A percentile compares a stretch with the other conserved stretches of the same genome.
Evolutionary conservation across 1,140 invertebrate species (phyloP).

Genomic region (Zaprionus nigranus): DNA sequence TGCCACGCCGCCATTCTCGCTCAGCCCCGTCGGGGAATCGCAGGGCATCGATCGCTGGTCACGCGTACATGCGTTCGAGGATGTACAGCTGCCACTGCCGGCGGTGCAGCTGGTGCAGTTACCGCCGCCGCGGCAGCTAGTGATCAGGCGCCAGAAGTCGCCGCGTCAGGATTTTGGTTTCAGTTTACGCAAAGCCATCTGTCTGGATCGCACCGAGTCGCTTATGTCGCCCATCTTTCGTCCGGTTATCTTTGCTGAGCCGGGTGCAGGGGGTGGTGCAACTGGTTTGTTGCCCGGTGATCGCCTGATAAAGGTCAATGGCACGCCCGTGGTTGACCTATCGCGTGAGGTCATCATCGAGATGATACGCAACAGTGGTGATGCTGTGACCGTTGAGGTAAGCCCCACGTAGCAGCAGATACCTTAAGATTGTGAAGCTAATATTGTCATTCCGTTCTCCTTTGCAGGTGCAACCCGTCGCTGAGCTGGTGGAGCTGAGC

Average conservation of each 20-base stretch:
- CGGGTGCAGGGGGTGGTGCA: conserved; percentile 90
- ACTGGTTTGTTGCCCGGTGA: conserved; percentile 97
- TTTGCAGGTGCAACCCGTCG: conserved; percentile 90
- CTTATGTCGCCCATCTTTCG: conserved; percentile 85
- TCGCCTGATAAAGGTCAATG: conserved; percentile 95
- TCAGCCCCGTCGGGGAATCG: conserved; percentile 92
- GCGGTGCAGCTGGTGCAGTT: conserved; percentile 90
- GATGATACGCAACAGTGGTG: conserved; percentile 93
- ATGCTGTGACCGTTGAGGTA: conserved; percentile 94
- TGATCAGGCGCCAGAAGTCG: conserved; percentile 92
- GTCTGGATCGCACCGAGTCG: conserved; percentile 87
- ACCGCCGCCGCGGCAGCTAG: conserved; percentile 90
- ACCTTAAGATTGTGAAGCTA: not conserved
- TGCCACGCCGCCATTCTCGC: conserved; percentile 92
- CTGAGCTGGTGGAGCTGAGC: conserved; percentile 94
- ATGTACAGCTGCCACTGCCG: conserved; percentile 91
- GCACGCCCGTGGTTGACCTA: conserved; percentile 92
- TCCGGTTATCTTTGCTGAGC: conserved; percentile 96
- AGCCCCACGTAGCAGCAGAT: conserved; percentile 74
- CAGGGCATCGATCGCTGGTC: conserved; percentile 91
- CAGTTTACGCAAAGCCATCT: conserved; percentile 94
- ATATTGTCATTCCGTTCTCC: not conserved
- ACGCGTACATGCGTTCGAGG: conserved; percentile 89
- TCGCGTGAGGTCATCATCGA: conserved; percentile 96
- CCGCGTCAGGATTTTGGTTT: conserved; percentile 97